phyloP scores from a whole-genome alignment of 37 sponge, comb jelly and placozoan species.

The Diacarnus erythraeanus region DNA sequence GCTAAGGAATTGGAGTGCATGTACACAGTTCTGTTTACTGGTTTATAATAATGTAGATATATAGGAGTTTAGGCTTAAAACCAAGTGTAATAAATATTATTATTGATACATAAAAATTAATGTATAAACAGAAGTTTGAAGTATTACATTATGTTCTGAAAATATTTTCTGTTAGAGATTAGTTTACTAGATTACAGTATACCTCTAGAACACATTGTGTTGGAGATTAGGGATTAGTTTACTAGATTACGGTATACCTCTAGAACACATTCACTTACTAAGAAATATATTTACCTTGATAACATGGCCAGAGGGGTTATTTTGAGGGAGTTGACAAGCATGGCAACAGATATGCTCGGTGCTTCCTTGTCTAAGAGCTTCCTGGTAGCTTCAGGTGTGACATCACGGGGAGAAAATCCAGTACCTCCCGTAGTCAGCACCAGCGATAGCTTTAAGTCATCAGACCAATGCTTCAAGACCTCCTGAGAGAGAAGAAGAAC shows the following conservation, averaged over 20 bases:
- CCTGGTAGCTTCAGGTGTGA: conserved; percentile 95
- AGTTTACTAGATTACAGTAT: too few relatives aligned
- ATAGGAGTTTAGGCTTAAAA: background rate
- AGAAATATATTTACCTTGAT: conserved; percentile 65
- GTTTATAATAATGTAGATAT: conserved; percentile 1
- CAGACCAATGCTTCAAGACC: conserved; percentile 65
- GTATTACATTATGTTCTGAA: too few relatives aligned
- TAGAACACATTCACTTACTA: too few relatives aligned
- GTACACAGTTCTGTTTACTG: too few relatives aligned
- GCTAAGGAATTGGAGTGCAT: too few relatives aligned
- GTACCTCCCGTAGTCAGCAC: conserved; percentile 97
- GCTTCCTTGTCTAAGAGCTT: conserved; percentile 85
- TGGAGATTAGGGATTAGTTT: too few relatives aligned
- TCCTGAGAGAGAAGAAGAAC: conserved; percentile 3
- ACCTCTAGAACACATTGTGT: too few relatives aligned
- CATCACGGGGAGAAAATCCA: conserved; percentile 93
- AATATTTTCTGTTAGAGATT: too few relatives aligned
- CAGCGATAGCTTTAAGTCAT: conserved; percentile 55
- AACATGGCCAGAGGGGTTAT: conserved; percentile 96
- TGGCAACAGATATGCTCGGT: conserved; percentile 79
- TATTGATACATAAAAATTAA: too few relatives aligned
- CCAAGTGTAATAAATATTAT: too few relatives aligned
- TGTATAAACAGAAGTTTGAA: too few relatives aligned
- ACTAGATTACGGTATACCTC: background rate
- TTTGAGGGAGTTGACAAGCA: conserved; percentile 77